Evolutionary conservation across 2,888 invertebrate species (phyloP), one percentile per base, ranked within the genome.

Genomic region (Polymixis lichenea): DNA sequence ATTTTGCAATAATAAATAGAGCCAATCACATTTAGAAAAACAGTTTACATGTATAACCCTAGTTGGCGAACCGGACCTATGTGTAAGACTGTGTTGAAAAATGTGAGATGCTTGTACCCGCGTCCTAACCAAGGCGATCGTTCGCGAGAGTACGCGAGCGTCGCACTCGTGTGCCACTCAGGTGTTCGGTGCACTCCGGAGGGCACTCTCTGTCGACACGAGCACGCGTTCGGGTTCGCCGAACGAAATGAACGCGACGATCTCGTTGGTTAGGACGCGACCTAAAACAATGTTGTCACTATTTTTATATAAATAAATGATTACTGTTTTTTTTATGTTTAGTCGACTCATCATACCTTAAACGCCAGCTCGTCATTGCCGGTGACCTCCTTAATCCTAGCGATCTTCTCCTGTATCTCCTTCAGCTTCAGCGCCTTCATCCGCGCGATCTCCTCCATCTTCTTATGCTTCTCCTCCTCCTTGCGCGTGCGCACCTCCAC

Each of bases 351-450:
- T 7, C n/a, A 13, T 61, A 61, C 78, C 58, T 78, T 78, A 89
- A 98, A 97, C 0, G 97, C 97, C 60, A 98, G 91, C 51, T 97
- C 97, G 32, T 97, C 97, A 92, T 98, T 98, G 22, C 99, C 99
- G 4, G 99, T 98, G 51, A 99, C 98, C 91, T 98, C 98, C 94
- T 98, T 98, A 13, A 99, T 95, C 94, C 98, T 98, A 73, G 98
- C 97, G 67, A 99, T 97, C 94, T 99, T 99, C 80, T 98, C 98
- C 91, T 98, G 97, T 83, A 99, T 99, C 95, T 99, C 99, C 91
- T 98, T 98, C 75, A 98, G 97, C 91, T 99, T 99, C 81, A 99
- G 94, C 46, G 98, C 98, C 93, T 99, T 98, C 58, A 99, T 94
- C 86, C 98, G 97, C 66, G 98, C 98, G n/a, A 99, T 96, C 92